phyloP scores from a whole-genome alignment of 2,797 vertebrate genomes.

The Odontamblyopus lacepedii region DNA sequence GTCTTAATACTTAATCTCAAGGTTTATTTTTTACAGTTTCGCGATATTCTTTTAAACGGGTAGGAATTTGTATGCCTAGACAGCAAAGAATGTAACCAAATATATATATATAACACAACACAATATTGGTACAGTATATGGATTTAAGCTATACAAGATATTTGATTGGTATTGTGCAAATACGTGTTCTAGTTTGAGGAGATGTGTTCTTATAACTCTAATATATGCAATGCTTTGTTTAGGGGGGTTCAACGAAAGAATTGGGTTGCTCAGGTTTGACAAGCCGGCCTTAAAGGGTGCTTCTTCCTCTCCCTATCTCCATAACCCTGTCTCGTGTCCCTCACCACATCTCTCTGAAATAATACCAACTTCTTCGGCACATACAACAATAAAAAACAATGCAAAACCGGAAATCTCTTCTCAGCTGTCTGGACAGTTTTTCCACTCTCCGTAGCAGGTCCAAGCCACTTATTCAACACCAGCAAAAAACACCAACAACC shows the following conservation, averaged over 20 bases:
- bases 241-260: constrained; percentile 47
- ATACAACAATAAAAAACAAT: constrained; percentile 26
- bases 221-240: constrained; percentile 74
- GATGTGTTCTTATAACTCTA: constrained; percentile 37
- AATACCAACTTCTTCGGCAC: constrained; percentile 23
- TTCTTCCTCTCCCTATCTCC: constrained; percentile 14
- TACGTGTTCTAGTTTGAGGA: constrained; percentile 27
- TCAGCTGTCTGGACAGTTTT: constrained; percentile 26
- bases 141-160: constrained; percentile 36
- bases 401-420: constrained; percentile 36
- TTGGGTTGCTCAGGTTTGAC: constrained; percentile 70
- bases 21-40: background rate
- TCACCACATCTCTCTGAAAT: constrained; percentile 9
- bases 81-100: constrained; percentile 77
- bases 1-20: background rate
- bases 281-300: constrained; percentile 74
- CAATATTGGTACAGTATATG: constrained; percentile 23
- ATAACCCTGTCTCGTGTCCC: constrained; percentile 21
- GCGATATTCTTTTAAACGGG: constrained; percentile 59
- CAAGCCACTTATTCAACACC: constrained; percentile 50
- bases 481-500: constrained; percentile 45
- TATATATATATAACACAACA: constrained; percentile 30
- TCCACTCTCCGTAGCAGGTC: constrained; percentile 47
- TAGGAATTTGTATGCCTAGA: constrained; percentile 60
- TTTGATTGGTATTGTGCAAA: constrained; percentile 29